Percentiles rank a stretch among this genome's conserved stretches.
phyloP scores from a whole-genome alignment of 2,888 invertebrate species.

The Agrochola circellaris region DNA sequence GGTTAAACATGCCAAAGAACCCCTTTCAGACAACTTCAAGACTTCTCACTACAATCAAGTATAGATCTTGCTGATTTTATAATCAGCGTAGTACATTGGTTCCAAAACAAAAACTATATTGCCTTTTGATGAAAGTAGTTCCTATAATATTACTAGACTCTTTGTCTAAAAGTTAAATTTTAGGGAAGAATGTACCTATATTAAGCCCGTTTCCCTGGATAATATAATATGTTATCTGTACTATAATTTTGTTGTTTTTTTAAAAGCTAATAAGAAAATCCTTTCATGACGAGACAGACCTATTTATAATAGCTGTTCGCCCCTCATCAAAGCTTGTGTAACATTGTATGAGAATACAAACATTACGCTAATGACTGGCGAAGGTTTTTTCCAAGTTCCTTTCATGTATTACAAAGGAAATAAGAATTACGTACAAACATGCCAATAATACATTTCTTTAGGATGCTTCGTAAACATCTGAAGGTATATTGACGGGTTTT shows the following conservation, averaged over 20 bases:
- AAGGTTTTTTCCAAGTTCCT: slow-evolving; percentile 11
- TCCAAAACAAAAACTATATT: background rate
- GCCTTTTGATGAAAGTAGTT: too few species aligned
- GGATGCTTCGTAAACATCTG: background rate
- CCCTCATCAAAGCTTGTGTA: background rate
- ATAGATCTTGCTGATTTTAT: too few species aligned
- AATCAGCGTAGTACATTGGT: background rate
- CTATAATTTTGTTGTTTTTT: background rate
- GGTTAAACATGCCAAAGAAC: slow-evolving; percentile 6
- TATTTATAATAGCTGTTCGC: background rate
- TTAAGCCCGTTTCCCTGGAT: background rate
- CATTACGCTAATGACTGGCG: slow-evolving; percentile 14
- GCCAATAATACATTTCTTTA: background rate
- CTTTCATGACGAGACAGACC: background rate
- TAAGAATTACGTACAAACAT: background rate
- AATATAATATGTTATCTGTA: background rate
- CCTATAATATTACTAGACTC: background rate
- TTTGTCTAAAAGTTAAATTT: too few species aligned
- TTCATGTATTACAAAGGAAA: slow-evolving; percentile 8
- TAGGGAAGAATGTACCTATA: too few species aligned
- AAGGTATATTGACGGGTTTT: background rate
- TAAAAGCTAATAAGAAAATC: background rate
- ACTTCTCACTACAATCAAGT: background rate
- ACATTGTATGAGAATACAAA: slow-evolving; percentile 17
- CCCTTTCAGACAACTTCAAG: background rate